Evolutionary conservation across 2,113 vertebrate species (phyloP).

Genomic region (Platichthys stellatus): DNA sequence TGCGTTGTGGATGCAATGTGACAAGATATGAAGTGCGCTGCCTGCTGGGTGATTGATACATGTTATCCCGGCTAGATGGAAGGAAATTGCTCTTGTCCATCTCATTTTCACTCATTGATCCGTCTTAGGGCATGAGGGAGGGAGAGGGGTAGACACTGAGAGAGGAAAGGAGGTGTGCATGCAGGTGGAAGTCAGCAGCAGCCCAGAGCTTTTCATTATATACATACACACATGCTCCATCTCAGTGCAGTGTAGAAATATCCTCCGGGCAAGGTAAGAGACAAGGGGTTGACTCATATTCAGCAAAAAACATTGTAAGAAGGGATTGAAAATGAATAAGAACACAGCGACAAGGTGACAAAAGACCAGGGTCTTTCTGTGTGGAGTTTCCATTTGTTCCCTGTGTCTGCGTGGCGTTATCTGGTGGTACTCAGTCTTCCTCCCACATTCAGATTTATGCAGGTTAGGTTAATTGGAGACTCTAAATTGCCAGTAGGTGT

Average conservation of each 20-base stretch:
- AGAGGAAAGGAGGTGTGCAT: background rate
- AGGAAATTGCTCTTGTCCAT: conserved; percentile 75
- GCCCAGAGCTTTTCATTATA: conserved; percentile 27
- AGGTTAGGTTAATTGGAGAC: too few species aligned
- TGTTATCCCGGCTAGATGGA: conserved; percentile 39
- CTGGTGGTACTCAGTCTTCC: too few species aligned
- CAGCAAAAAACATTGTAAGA: background rate
- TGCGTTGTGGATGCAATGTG: conserved; percentile 14
- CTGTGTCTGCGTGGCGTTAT: too few species aligned
- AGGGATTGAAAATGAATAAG: background rate
- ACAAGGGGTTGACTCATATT: background rate
- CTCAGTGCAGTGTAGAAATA: conserved; percentile 15
- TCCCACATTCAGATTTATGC: too few species aligned
- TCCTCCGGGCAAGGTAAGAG: background rate
- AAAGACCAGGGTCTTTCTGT: too few species aligned
- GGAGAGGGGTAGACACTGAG: background rate
- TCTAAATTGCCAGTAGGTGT: too few species aligned
- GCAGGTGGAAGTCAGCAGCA: conserved; percentile 49
- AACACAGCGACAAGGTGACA: too few species aligned
- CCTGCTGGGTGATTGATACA: conserved; percentile 62
- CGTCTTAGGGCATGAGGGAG: conserved; percentile 21
- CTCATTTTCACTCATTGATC: conserved; percentile 78
- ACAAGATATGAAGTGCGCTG: conserved; percentile 26
- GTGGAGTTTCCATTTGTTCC: too few species aligned
- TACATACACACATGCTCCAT: background rate